Base-by-base conservation (phyloP, 1,140 invertebrate species). In the Lutraria rhynchaena region DNA sequence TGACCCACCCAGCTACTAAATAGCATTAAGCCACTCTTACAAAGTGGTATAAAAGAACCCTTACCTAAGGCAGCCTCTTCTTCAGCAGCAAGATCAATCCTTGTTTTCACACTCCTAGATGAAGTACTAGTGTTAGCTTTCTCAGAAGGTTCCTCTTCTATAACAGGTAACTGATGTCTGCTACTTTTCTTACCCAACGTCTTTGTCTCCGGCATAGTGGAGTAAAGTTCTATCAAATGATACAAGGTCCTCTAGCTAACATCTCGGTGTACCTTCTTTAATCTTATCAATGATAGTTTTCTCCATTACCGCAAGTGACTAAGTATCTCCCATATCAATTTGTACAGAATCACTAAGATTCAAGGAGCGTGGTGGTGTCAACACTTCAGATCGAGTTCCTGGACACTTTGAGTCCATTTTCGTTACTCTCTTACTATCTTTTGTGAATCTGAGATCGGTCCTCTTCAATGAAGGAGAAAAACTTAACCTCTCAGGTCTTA, bases 181-280 rank as follows among this genome's bases (percentile, higher is more conserved):
- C 80, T 93, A 92, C 80, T 93, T 93, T 67, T 93, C 91, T 81
- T 93, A 22, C 93, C 94, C 17, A 99, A 96, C 0, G 97, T 98
- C 92, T 98, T 98, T 0, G 96, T 96, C 89, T 98, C 97, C 0
- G 98, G 97, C 94, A 97, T 96, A 22, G 96, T 97, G 2, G 97
- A 97, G 90, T 99, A 99, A 27, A 99, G 92, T 88, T 99, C 97
- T 44, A 99, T 92, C 22, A 99, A 93, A 91, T 97, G 95, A 90
- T 98, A 98, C 83, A 99, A 95, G 7, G 97, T 99, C 90, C 96
- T n/a, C n/a, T n/a, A n/a, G 96, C 98, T 98, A 99, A 89, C 98
- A 99, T 84, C 95, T 95, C 15, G 96, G 96, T 0, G 95, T 96
- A 76, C 86, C 87, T 29, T 91, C 92, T 65, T 92, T 92, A 51